Percentiles rank a stretch among this genome's conserved stretches.
Conservation (phyloP, 2,888 invertebrate genomes). For the Ochropacha duplaris region DNA sequence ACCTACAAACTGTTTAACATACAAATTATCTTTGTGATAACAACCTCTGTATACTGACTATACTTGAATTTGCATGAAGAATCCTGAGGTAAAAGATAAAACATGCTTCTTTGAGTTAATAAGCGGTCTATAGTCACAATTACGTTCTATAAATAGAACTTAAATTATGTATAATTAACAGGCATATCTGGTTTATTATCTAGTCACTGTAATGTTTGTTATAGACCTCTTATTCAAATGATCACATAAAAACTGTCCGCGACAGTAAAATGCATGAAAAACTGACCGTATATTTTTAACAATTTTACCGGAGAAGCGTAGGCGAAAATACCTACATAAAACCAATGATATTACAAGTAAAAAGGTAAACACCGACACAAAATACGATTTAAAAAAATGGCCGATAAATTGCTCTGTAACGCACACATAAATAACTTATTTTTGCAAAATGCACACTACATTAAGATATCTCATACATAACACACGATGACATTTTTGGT, state of each 20-base stretch:
- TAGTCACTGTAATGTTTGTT: neutral
- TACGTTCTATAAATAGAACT: neutral
- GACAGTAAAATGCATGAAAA: neutral
- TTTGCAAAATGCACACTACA: too few species aligned
- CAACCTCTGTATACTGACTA: neutral
- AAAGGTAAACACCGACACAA: too few species aligned
- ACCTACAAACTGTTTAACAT: neutral
- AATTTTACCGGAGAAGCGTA: neutral
- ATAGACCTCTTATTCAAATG: neutral
- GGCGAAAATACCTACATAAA: neutral
- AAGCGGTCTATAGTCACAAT: neutral
- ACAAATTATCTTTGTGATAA: neutral
- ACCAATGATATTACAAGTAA: too few species aligned
- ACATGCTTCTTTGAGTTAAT: neutral
- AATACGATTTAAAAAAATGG: too few species aligned
- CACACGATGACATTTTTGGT: too few species aligned
- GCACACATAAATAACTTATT: too few species aligned
- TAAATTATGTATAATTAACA: neutral
- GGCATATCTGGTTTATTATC: neutral
- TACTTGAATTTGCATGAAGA: neutral
- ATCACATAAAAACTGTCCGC: neutral
- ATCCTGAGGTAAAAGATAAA: neutral
- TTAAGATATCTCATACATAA: too few species aligned
- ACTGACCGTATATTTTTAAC: too few species aligned
- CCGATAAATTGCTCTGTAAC: too few species aligned